A percentile compares a stretch with the other conserved stretches of the same genome.
These are phyloP conservation scores for Astreopora myriophthalma DNA, from an alignment of 64 coral and sea anemone genomes.

Conservation along the genomic window DNA sequence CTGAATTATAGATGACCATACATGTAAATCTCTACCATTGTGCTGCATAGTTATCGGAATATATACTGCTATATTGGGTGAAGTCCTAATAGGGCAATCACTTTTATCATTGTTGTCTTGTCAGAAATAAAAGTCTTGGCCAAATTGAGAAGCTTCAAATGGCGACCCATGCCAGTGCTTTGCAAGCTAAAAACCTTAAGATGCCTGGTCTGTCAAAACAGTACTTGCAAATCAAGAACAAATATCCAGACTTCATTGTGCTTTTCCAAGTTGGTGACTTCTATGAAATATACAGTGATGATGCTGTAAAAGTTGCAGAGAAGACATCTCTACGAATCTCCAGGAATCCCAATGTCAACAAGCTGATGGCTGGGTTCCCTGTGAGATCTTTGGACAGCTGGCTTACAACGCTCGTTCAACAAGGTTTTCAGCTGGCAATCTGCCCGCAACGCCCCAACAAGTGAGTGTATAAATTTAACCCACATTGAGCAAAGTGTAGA, in stretches of 20 bases:
- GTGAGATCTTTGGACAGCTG: constrained; percentile 88
- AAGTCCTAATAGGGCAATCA: no score
- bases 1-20: no score
- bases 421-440: constrained; percentile 92
- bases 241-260: constrained; percentile 86
- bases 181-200: constrained; percentile 34
- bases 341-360: constrained; percentile 84
- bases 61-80: no score
- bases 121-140: not conserved
- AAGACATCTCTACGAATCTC: constrained; percentile 81
- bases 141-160: not conserved
- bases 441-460: constrained; percentile 82
- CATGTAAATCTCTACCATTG: no score
- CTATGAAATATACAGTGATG: constrained; percentile 90
- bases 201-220: constrained; percentile 75
- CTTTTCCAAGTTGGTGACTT: constrained; percentile 94
- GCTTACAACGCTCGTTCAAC: constrained; percentile 85
- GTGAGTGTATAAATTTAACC: constrained; percentile 10
- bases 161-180: not conserved
- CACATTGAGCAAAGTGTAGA: not conserved
- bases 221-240: constrained; percentile 71
- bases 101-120: not conserved
- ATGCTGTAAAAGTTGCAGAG: constrained; percentile 87
- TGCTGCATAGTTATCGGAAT: no score
- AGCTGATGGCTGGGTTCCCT: constrained; percentile 91